phyloP scores from a whole-genome alignment of 2,113 vertebrate genomes.

The Danio rerio region GRCz12tu NC_133198.1:31093501-31094000 shows the following conservation, averaged over 20 bases:
- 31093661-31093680: no score
- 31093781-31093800: background rate
- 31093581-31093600: no score
- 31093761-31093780: background rate
- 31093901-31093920: slow-evolving; percentile 4
- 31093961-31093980: background rate
- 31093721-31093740: background rate
- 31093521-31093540: no score
- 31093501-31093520: no score
- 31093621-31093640: no score
- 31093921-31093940: slow-evolving; percentile 8
- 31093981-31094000: background rate
- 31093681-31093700: no score
- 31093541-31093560: no score
- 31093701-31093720: no score
- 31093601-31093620: no score
- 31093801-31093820: slow-evolving; percentile 10
- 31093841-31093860: slow-evolving; percentile 5
- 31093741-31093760: background rate
- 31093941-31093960: background rate
- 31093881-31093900: background rate
- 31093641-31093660: no score
- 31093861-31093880: slow-evolving; percentile 18
- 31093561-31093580: no score
- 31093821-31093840: background rate